Conservation (phyloP, 2,113 vertebrate genomes). For the Nymphicus hollandicus region DNA sequence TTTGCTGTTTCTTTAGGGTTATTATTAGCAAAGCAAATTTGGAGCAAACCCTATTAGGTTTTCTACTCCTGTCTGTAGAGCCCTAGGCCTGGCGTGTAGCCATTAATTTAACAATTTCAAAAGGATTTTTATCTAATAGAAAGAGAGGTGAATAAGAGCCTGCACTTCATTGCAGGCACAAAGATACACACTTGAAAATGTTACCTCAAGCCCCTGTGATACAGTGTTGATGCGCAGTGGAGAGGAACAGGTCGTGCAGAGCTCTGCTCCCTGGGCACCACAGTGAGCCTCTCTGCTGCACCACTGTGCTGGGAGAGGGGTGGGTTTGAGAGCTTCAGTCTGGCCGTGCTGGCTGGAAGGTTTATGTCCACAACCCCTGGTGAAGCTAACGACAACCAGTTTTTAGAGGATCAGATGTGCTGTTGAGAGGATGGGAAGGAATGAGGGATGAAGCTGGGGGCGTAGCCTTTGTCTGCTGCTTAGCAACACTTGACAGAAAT, state of each 20-base stretch:
- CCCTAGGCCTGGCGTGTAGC: neutral
- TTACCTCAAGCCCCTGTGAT: neutral
- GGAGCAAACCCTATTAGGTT: neutral
- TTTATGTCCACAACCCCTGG: neutral
- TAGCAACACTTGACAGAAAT: neutral
- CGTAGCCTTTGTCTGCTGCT: neutral
- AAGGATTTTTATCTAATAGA: slow-evolving; percentile 64
- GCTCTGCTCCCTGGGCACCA: neutral
- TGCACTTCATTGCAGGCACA: neutral
- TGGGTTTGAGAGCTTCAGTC: fast-evolving
- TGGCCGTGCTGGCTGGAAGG: neutral
- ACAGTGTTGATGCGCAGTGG: neutral
- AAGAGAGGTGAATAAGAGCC: slow-evolving; percentile 25
- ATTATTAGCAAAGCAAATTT: slow-evolving; percentile 22
- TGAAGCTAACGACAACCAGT: fast-evolving
- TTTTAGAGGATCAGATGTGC: neutral
- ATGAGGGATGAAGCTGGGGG: too few relatives aligned
- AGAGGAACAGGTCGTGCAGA: neutral
- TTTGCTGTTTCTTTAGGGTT: neutral
- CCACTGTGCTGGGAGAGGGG: neutral
- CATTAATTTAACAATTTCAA: slow-evolving; percentile 56
- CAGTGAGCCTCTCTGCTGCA: fast-evolving
- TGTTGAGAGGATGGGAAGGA: neutral
- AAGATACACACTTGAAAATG: neutral
- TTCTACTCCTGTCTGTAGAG: neutral